A percentile compares a stretch with the other conserved stretches of the same genome.
These are phyloP conservation scores for Trissolcus basalis DNA, from an alignment of 1,140 invertebrate genomes.

Conservation along the genomic window DNA sequence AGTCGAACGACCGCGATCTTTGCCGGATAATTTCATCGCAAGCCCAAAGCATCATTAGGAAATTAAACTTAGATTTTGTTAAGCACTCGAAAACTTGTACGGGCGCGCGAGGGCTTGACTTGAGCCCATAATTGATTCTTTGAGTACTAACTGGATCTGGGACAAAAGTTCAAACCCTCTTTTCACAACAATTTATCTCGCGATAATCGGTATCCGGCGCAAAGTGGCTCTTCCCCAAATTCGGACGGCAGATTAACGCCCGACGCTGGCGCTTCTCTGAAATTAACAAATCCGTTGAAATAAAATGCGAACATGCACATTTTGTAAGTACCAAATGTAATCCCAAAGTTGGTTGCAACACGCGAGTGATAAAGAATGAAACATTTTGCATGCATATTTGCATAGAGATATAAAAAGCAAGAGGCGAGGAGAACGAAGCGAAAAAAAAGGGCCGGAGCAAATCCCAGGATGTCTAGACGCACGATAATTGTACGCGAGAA, in stretches of 20 bases:
- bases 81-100: constrained; percentile 37
- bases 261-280: background rate
- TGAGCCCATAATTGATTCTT: constrained; percentile 29
- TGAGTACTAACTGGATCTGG: constrained; percentile 21
- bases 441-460: constrained; percentile 9
- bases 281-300: constrained; percentile 1
- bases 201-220: background rate
- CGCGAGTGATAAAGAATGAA: constrained; percentile 14
- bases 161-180: constrained; percentile 30
- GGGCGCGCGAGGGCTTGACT: background rate
- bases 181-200: background rate
- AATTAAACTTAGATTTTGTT: constrained; percentile 44
- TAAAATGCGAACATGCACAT: background rate
- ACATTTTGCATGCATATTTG: constrained; percentile 24
- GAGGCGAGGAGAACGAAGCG: no score
- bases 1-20: constrained; percentile 10
- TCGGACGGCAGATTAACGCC: background rate
- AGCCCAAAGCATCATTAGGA: constrained; percentile 19
- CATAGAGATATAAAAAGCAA: constrained; percentile 7
- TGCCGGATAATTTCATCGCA: constrained; percentile 26
- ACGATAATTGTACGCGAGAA: constrained; percentile 64
- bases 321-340: constrained; percentile 15
- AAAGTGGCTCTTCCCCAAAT: background rate
- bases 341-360: constrained; percentile 22
- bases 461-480: constrained; percentile 29